A percentile compares a stretch with the other conserved stretches of the same genome.
phyloP scores from a whole-genome alignment of 2,113 vertebrate species.

The Zeus faber region DNA sequence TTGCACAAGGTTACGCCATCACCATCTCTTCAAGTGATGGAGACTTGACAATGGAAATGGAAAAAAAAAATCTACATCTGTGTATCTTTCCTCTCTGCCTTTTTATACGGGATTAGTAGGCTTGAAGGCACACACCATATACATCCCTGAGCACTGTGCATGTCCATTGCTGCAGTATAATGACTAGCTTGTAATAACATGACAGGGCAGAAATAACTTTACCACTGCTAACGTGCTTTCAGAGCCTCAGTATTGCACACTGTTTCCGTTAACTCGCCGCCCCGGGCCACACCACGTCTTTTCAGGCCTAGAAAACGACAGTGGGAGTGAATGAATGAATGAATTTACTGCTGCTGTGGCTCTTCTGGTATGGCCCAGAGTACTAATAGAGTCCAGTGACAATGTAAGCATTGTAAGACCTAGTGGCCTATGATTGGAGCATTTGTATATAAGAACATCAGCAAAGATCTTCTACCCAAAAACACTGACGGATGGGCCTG shows the following conservation, averaged over 20 bases:
- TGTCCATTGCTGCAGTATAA: slow-evolving; percentile 19
- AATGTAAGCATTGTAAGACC: too few relatives aligned
- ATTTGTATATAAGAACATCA: slow-evolving; percentile 29
- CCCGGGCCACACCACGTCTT: background rate
- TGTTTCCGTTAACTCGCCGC: background rate
- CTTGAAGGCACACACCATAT: slow-evolving; percentile 3
- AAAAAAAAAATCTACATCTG: slow-evolving; percentile 50
- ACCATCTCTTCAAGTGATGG: slow-evolving; percentile 40
- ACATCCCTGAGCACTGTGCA: slow-evolving; percentile 22
- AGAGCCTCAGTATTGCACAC: background rate
- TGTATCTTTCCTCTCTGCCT: slow-evolving; percentile 39
- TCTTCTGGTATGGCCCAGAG: background rate
- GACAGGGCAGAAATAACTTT: slow-evolving; percentile 10
- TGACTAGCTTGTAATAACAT: slow-evolving; percentile 39
- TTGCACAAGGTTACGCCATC: slow-evolving; percentile 45
- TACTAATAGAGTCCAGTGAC: slow-evolving; percentile 22
- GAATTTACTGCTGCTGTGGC: background rate
- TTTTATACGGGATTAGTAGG: slow-evolving; percentile 45
- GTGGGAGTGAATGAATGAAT: slow-evolving; percentile 2
- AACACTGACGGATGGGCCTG: slow-evolving; percentile 27
- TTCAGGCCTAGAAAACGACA: background rate
- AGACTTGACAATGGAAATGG: slow-evolving; percentile 52
- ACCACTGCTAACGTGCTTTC: background rate
- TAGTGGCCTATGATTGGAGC: slow-evolving; percentile 1
- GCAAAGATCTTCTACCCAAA: slow-evolving; percentile 24